phyloP scores from a whole-genome alignment of 2,797 vertebrate genomes.

The Hipposideros larvatus region DNA sequence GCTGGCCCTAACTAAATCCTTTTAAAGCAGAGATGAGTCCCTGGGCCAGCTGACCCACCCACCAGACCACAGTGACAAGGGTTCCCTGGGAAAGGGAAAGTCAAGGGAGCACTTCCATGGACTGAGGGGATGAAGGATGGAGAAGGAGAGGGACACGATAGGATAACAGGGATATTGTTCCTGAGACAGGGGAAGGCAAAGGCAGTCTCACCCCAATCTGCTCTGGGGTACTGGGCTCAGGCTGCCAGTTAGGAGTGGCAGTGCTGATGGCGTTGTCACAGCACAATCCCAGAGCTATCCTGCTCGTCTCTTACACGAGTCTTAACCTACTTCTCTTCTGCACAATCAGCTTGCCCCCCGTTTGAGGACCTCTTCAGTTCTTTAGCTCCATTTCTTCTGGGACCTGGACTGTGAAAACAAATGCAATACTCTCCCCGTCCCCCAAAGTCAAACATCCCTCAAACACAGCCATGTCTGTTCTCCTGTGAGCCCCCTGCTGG shows the following conservation, averaged over 20 bases:
- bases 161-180: neutral
- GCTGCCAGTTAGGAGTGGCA: neutral
- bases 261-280: accelerated
- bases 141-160: neutral
- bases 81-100: neutral
- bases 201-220: neutral
- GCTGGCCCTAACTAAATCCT: neutral
- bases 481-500: neutral
- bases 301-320: neutral
- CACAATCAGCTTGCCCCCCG: neutral
- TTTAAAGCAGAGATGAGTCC: neutral
- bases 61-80: neutral
- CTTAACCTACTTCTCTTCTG: neutral
- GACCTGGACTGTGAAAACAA: neutral
- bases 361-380: neutral
- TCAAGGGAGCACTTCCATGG: neutral
- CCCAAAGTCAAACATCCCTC: neutral
- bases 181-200: neutral
- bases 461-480: neutral
- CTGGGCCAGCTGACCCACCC: neutral
- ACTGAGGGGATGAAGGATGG: neutral
- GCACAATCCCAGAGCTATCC: neutral
- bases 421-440: neutral
- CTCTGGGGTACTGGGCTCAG: neutral
- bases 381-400: neutral